Base-by-base conservation (phyloP, 2,113 vertebrate genomes). In the Piaya cayana region DNA sequence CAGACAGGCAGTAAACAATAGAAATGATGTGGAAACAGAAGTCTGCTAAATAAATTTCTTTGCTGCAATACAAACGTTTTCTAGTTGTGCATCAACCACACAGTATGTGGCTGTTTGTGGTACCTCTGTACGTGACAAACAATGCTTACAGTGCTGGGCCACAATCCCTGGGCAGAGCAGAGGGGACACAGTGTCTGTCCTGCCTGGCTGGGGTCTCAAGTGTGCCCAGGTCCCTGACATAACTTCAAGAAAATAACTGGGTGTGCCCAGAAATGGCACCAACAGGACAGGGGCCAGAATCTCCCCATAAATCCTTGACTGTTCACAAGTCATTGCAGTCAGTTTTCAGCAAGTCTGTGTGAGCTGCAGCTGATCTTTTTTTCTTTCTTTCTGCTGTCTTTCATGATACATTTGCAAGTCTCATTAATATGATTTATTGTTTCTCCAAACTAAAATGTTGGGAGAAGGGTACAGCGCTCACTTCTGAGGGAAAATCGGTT, bases 151-250 rank as follows among this genome's bases (percentile, higher is more conserved):
- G 36, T 15, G 30, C 53, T 26, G 67, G 58, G 63, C 39, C 17
- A 3, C 32, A 9, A 13, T 56, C 39, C 10, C 13, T 19, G 39
- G n/a, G 13, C 27, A 47, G 42, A 86, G 50, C 22, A 36, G 39
- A 52, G 34, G 26, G n/a, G 23, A n/a, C 67, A 9, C 6, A 9
- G 29, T 27, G 20, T 27, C 29, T 62, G 25, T 32, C 37, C 12
- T 72, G 20, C 7, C 4, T 5, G 0, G 74, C 74, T 52, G 20
- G 13, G 3, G 22, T 36, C 26, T 55, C 27, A 20, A 20, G 45
- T 13, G 8, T n/a, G 30, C 22, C 20, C 29, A 7, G 56, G 13
- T 37, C 34, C n/a, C 8, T 23, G 27, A 0, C 2, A 1, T 65
- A 74, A 65, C 55, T 34, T 55, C 32, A 36, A 26, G 52, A 47